Conservation (phyloP, 2,797 vertebrate species). For the Thalassophryne amazonica region DNA sequence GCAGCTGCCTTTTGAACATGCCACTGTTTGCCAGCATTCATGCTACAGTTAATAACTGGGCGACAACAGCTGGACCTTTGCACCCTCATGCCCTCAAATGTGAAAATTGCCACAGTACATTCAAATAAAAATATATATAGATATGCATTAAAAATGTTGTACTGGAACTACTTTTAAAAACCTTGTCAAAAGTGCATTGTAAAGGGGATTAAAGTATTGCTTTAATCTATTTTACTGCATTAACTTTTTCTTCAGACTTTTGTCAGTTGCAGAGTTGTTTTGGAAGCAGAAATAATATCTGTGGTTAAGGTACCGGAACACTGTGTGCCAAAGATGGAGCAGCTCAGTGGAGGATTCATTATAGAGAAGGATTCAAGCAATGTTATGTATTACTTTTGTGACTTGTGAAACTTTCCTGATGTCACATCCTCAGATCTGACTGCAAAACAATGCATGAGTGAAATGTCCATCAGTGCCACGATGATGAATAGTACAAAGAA, state of each 20-base stretch:
- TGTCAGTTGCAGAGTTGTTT: not conserved
- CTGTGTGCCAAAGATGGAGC: not conserved
- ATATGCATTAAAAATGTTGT: conserved; percentile 10
- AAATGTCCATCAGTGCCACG: not conserved
- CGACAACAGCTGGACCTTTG: conserved; percentile 7
- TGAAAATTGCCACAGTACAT: conserved; percentile 30
- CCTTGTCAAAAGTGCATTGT: not conserved
- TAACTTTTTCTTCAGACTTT: not conserved
- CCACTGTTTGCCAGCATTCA: conserved; percentile 5
- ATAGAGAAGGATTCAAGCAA: conserved; percentile 1
- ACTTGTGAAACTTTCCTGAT: not conserved
- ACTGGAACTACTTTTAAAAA: not conserved
- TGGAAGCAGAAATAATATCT: not conserved
- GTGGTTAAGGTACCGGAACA: not conserved
- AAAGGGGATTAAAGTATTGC: too few species aligned
- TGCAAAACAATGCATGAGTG: conserved; percentile 11
- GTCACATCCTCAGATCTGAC: conserved; percentile 5
- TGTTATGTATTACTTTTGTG: conserved; percentile 8
- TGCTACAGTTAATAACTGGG: too few species aligned
- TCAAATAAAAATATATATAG: conserved; percentile 34
- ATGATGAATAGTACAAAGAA: not conserved
- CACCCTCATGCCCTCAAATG: conserved; percentile 44
- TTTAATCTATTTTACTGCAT: too few species aligned
- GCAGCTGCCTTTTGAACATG: conserved; percentile 13
- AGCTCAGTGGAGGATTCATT: conserved; percentile 14